Evolutionary conservation across 2,113 vertebrate genomes (phyloP), one percentile per base, ranked within the genome.

Genomic region (Xiphorhynchus elegans): DNA sequence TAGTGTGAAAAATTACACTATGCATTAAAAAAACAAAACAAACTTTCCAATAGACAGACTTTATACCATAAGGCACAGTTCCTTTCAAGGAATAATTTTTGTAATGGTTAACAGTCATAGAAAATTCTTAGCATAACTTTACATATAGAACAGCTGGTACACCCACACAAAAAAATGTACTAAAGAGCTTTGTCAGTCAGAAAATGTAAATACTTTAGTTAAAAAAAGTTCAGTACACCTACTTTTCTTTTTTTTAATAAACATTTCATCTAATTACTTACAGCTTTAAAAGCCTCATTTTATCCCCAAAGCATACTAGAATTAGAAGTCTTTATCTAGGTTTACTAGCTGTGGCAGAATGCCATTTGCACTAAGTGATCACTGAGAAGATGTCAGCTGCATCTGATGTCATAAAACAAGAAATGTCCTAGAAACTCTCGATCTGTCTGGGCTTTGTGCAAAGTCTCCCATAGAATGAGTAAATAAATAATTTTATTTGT

Each of bases 231-330:
- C 88, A 82, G 17, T 63, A 76, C 35, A 49, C 53, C 93, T 87
- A 68, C 77, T 76, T 95, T 95, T 86, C 46, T 62, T 83, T 93
- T 75, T 49, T 75, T 68, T 90, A 83, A 96, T 90, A 97, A 97
- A 97, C 83, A 97, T 96, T 96, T 95, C 91, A 97, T 74, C 89
- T 98, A 97, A 97, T 97, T 98, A 84, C 91, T 96, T 93, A 66
- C 37, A 84, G 67, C 77, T 93, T 97, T 95, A 92, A 97, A 97
- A 95, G 74, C 58, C 70, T 97, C 68, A 42, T 94, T 96, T 95
- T 85, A 95, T 94, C 60, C 79, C 64, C 40, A 76, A 58, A 96
- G 53, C 68, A 94, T 86, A 75, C 82, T 84, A 76, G 84, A 96
- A 82, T 73, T 93, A 96, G 81, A 74, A 93, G 83, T 91, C 87